Base-by-base conservation (phyloP, 2,113 vertebrate genomes). In the Ictalurus punctatus region DNA sequence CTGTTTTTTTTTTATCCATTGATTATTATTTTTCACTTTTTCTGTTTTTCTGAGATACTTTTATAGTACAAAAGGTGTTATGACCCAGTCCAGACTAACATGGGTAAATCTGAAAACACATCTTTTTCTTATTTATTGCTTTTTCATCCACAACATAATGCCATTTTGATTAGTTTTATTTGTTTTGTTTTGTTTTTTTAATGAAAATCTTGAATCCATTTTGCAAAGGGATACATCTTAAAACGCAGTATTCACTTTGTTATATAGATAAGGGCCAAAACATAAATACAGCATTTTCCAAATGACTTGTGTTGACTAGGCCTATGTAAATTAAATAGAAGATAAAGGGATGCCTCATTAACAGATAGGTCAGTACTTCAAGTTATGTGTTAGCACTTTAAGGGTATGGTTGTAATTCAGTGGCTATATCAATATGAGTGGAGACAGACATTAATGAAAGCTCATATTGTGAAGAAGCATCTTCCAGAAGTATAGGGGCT, bases 401-500 rank as follows among this genome's bases (percentile, higher is more conserved):
- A 56, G 44, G 84, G 27, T 74, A 73, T 1, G 67, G 65, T 30
- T 58, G 48, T 69, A 71, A 85, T 85, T 82, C 80, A 61, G 80
- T 34, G 30, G 56, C 34, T 30, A 12, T 61, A 82, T 82, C 30
- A 37, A 52, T 56, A 37, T 30, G 17, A 71, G n/a, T 58, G 67
- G 27, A 52, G 48, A 52, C 54, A 87, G 61, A 13, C 61, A 54
- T 81, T 81, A 87, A 87, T 81, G 48, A 48, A 67, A 37, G n/a
- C 61, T 61, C 40, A 58, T 76, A 59, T 59, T 59, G 30, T 44
- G 52, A 21, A 48, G 30, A 27, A 73, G 10, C 85, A n/a, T 78
- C 34, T 74, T 78, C 10, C 25, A 37, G 34, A 81, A 54, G n/a
- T 54, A 23, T 34, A 69, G 48, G n/a, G 23, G 52, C 73, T 56